These are phyloP conservation scores for Cotesia chilonis DNA, from an alignment of 1,140 invertebrate genomes.

Conservation along the genomic window DNA sequence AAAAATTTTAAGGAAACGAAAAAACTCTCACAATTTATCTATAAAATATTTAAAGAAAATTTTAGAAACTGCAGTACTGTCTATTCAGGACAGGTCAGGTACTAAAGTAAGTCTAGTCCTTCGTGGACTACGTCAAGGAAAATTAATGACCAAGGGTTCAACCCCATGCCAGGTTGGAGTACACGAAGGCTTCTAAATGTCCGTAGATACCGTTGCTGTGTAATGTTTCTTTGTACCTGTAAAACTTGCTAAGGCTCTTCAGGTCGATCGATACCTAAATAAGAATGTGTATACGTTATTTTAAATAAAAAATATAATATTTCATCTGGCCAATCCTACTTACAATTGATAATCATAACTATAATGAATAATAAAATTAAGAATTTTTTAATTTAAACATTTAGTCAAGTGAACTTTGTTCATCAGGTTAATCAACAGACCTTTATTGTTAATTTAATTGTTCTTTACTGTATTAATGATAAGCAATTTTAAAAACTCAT, in stretches of 20 bases:
- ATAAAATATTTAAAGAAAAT: too few species aligned
- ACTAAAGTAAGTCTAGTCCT: background rate
- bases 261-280: constrained; percentile 36
- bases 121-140: constrained; percentile 11
- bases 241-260: constrained; percentile 21
- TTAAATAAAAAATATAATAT: background rate
- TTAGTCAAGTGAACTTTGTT: too few species aligned
- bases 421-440: too few species aligned
- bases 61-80: too few species aligned
- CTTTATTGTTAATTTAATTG: too few species aligned
- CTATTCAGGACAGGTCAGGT: too few species aligned
- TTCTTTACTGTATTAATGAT: too few species aligned
- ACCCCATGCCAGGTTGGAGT: background rate
- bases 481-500: too few species aligned
- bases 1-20: too few species aligned
- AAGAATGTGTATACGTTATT: background rate
- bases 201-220: constrained; percentile 56
- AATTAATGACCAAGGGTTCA: constrained; percentile 16
- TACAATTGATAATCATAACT: too few species aligned
- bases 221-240: constrained; percentile 37
- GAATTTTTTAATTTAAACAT: background rate
- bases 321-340: too few species aligned
- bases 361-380: background rate
- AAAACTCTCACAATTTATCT: too few species aligned
- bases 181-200: constrained; percentile 45